Percentiles rank a stretch among this genome's conserved stretches.
Conservation (phyloP, 2,113 vertebrate genomes). For the Rhinoptilus africanus region DNA sequence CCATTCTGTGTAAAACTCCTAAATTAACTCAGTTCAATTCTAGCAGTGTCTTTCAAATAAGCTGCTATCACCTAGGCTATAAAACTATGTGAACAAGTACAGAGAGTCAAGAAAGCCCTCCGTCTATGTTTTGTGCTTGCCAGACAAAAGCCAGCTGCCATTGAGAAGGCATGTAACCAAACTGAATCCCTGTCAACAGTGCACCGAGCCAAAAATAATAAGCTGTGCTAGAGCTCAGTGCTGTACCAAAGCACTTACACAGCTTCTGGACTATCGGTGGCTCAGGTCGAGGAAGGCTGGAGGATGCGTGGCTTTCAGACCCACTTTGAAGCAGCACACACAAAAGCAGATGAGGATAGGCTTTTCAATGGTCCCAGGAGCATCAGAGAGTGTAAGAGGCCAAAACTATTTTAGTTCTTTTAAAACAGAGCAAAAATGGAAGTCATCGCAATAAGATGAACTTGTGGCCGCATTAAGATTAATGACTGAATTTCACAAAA, state of each 20-base stretch:
- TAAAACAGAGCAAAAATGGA: background rate
- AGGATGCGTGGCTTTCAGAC: background rate
- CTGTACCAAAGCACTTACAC: background rate
- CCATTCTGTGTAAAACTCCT: background rate
- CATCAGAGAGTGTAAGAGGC: background rate
- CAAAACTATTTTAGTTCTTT: background rate
- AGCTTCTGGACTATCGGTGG: background rate
- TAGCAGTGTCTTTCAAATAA: background rate
- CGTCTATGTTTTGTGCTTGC: accelerated
- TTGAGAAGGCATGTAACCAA: background rate
- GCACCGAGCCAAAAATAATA: background rate
- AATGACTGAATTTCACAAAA: background rate
- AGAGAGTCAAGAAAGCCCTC: background rate
- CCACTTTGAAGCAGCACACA: background rate
- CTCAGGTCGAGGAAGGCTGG: background rate
- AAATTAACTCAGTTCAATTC: background rate
- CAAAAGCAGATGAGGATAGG: background rate
- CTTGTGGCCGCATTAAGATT: background rate
- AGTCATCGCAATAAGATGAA: background rate
- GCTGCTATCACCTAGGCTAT: background rate
- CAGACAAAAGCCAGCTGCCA: background rate
- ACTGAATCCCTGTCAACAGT: background rate
- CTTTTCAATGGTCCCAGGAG: accelerated
- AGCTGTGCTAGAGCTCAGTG: background rate
- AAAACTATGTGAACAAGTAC: background rate